A percentile compares a stretch with the other conserved stretches of the same genome.
phyloP scores from a whole-genome alignment of 1,140 invertebrate genomes.

The Anoplolepis gracilipes region DNA sequence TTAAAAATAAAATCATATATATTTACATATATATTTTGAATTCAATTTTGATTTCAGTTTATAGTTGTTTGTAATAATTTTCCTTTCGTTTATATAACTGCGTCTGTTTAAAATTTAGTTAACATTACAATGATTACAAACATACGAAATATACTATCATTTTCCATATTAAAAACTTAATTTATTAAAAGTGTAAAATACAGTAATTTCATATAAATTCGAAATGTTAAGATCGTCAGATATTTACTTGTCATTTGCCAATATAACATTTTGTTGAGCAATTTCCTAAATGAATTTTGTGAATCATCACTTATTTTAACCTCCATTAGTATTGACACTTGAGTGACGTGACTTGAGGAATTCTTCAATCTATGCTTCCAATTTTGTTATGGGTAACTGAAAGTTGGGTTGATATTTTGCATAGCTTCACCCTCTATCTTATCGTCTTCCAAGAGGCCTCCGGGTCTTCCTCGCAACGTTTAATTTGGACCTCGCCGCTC shows the following conservation, averaged over 20 bases:
- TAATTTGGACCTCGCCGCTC: constrained; percentile 51
- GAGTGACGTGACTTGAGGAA: constrained; percentile 18
- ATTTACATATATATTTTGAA: too few species aligned
- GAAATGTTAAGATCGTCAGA: background rate
- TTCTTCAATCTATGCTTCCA: constrained; percentile 18
- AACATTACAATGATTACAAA: too few species aligned
- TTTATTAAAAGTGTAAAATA: too few species aligned
- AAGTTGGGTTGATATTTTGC: background rate
- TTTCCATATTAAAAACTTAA: too few species aligned
- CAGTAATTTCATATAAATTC: background rate
- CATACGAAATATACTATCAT: too few species aligned
- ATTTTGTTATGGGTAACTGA: constrained; percentile 13
- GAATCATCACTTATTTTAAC: constrained; percentile 7
- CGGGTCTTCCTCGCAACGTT: constrained; percentile 18
- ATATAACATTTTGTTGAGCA: background rate
- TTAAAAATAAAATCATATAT: too few species aligned
- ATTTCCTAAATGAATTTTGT: background rate
- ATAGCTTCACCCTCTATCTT: background rate
- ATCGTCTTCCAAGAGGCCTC: constrained; percentile 6
- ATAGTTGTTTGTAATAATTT: too few species aligned
- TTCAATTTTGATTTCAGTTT: too few species aligned
- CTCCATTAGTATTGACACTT: constrained; percentile 31
- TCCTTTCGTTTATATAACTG: too few species aligned
- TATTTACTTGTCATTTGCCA: background rate
- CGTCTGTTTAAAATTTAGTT: too few species aligned